Evolutionary conservation across 1,140 invertebrate species (phyloP).

Genomic region (Leptoteleia sp.): DNA sequence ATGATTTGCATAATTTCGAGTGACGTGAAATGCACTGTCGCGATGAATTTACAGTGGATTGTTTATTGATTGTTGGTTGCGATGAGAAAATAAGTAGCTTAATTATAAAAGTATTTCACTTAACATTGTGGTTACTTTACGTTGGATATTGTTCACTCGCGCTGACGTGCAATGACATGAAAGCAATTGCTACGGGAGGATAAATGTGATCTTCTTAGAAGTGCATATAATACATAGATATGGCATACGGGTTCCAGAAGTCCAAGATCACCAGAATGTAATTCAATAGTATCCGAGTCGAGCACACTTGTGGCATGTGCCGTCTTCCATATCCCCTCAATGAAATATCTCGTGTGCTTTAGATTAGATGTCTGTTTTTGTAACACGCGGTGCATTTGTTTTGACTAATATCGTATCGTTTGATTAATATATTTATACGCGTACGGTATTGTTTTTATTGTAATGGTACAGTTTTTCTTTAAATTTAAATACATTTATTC

Average conservation of each 20-base stretch:
- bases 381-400: constrained; percentile 11
- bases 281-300: constrained; percentile 73
- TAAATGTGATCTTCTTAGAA: constrained; percentile 66
- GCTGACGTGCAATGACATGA: constrained; percentile 63
- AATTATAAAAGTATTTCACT: constrained; percentile 22
- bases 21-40: neutral
- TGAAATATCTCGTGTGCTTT: constrained; percentile 25
- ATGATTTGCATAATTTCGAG: constrained; percentile 28
- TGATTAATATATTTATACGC: too few relatives aligned
- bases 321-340: constrained; percentile 59
- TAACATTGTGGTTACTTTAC: neutral
- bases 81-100: constrained; percentile 27
- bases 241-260: constrained; percentile 42
- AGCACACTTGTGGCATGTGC: constrained; percentile 78
- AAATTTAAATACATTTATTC: too few relatives aligned
- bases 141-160: constrained; percentile 8
- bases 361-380: constrained; percentile 47
- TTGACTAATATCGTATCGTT: too few relatives aligned
- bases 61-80: constrained; percentile 51
- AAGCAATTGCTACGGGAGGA: constrained; percentile 58
- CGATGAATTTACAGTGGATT: neutral
- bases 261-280: constrained; percentile 69
- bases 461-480: too few relatives aligned
- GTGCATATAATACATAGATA: constrained; percentile 51
- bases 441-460: too few relatives aligned